phyloP scores from a whole-genome alignment of 2,888 invertebrate species.

The Mantis religiosa region DNA sequence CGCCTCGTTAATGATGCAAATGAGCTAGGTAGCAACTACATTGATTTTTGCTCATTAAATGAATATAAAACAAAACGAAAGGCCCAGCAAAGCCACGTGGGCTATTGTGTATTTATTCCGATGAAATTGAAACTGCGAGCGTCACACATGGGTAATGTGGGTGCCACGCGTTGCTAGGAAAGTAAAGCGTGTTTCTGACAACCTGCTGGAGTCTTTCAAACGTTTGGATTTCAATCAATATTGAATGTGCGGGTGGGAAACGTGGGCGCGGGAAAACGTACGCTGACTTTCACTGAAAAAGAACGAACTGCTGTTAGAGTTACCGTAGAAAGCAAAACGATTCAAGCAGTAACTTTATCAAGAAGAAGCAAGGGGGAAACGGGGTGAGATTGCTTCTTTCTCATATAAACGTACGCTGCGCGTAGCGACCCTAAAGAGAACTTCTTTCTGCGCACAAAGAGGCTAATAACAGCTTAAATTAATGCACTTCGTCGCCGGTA shows the following conservation, averaged over 20 bases:
- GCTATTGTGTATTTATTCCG: neutral
- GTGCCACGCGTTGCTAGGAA: neutral
- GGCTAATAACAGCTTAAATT: constrained; percentile 22
- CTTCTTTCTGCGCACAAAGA: constrained; percentile 18
- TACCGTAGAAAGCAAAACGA: neutral
- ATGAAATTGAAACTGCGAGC: neutral
- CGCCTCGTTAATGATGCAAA: too few relatives aligned
- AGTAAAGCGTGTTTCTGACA: neutral
- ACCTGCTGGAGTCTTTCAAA: neutral
- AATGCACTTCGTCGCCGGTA: constrained; percentile 21
- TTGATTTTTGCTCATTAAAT: neutral
- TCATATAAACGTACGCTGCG: neutral
- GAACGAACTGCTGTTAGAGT: neutral
- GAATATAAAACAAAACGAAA: neutral
- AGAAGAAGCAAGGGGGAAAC: neutral
- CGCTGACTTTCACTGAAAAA: neutral
- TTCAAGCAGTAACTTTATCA: neutral
- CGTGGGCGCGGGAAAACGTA: neutral
- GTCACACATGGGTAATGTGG: neutral
- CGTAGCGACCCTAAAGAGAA: neutral
- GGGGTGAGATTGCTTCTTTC: neutral
- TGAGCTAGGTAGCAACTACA: too few relatives aligned
- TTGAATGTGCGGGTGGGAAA: neutral
- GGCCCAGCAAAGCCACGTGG: neutral
- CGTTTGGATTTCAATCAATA: neutral